Conservation (phyloP, 2,113 vertebrate genomes). For the Columba janthina region DNA sequence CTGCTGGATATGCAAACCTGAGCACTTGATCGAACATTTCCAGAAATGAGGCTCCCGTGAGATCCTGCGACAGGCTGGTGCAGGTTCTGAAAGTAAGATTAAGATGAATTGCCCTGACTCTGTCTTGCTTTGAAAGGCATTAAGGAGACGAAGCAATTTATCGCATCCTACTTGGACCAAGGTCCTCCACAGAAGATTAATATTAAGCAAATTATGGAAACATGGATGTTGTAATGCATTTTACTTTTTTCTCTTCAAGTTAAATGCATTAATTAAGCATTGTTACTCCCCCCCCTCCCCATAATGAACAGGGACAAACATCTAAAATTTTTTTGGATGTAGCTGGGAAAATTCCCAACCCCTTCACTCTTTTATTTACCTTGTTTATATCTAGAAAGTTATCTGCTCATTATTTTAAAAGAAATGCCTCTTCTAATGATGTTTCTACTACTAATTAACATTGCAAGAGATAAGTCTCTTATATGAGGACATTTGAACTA, state of each 20-base stretch:
- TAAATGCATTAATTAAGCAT: background rate
- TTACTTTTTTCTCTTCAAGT: background rate
- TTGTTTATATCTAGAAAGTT: background rate
- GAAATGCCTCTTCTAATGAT: background rate
- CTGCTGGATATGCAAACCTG: background rate
- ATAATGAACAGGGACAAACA: background rate
- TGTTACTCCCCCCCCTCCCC: background rate
- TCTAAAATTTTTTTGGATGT: background rate
- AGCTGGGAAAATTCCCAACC: background rate
- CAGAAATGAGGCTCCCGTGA: background rate
- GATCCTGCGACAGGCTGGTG: background rate
- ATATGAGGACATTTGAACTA: background rate
- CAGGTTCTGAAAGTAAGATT: background rate
- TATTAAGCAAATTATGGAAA: background rate
- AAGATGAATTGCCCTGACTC: background rate
- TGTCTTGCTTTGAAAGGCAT: background rate
- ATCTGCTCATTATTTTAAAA: background rate
- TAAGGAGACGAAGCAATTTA: background rate
- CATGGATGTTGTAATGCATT: background rate
- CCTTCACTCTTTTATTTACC: background rate
- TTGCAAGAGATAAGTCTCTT: background rate
- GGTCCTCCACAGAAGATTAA: background rate
- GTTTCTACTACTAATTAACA: background rate
- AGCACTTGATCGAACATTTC: background rate
- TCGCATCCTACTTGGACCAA: background rate